Evolutionary conservation across 1,140 invertebrate species (phyloP).

Genomic region (Cyphomyrmex costatus): DNA sequence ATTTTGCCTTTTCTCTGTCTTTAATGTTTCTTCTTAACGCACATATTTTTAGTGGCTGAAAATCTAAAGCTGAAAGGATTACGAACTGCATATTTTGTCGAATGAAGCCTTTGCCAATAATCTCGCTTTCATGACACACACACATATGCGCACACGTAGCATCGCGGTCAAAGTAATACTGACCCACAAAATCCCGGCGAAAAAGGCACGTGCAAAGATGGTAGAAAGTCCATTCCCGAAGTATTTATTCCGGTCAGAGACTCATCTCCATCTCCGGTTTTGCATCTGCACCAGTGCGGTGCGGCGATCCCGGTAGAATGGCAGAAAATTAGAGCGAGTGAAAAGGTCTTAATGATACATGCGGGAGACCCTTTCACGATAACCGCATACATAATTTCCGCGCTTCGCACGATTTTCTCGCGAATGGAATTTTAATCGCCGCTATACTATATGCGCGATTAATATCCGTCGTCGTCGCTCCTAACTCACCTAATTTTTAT

Average conservation of each 20-base stretch:
- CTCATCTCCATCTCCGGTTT: slow-evolving; percentile 50
- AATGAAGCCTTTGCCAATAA: neutral
- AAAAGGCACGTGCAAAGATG: slow-evolving; percentile 36
- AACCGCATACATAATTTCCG: slow-evolving; percentile 14
- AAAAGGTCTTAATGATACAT: slow-evolving; percentile 53
- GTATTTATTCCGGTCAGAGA: slow-evolving; percentile 69
- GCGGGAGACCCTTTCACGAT: slow-evolving; percentile 15
- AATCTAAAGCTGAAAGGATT: neutral
- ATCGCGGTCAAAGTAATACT: slow-evolving; percentile 57
- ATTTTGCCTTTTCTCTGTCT: neutral
- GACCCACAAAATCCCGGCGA: slow-evolving; percentile 54
- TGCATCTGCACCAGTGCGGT: neutral
- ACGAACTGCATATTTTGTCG: neutral
- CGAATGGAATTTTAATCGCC: slow-evolving; percentile 41
- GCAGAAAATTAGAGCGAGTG: slow-evolving; percentile 33
- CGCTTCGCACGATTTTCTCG: slow-evolving; percentile 33
- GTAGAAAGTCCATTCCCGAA: slow-evolving; percentile 71
- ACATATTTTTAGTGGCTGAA: neutral
- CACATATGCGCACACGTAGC: neutral
- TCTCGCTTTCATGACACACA: neutral
- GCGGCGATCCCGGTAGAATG: neutral
- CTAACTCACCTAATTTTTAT: neutral
- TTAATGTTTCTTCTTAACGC: neutral
- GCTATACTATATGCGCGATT: neutral
- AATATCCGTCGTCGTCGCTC: slow-evolving; percentile 5